Conservation (phyloP, 2,797 vertebrate species). For the Jordanella pulchra region DNA sequence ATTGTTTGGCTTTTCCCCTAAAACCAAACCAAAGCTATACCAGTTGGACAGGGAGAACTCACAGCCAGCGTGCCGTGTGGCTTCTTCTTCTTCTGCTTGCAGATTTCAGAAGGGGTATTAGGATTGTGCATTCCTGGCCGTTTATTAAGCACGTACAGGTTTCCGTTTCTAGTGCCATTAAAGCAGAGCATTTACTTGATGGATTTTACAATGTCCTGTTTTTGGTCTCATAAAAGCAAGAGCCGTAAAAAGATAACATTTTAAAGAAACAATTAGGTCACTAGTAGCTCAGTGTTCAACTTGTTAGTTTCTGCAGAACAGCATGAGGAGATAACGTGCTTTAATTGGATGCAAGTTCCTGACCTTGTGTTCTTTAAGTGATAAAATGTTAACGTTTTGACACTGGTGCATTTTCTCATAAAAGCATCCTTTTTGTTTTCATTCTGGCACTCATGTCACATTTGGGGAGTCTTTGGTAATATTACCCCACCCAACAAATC, state of each 20-base stretch:
- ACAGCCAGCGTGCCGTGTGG: slow-evolving; percentile 59
- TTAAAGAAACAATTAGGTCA: neutral
- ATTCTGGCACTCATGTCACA: neutral
- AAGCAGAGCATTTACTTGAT: slow-evolving; percentile 41
- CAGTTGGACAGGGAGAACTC: slow-evolving; percentile 55
- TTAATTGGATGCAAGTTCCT: neutral
- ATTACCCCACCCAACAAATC: slow-evolving; percentile 1
- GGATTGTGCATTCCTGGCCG: slow-evolving; percentile 60
- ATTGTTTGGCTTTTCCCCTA: slow-evolving; percentile 59
- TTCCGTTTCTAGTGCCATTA: slow-evolving; percentile 57
- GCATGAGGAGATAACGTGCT: neutral
- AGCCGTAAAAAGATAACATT: slow-evolving; percentile 25
- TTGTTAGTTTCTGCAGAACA: neutral
- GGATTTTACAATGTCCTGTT: slow-evolving; percentile 51
- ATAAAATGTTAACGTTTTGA: neutral
- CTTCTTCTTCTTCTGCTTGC: slow-evolving; percentile 64
- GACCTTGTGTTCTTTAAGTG: neutral
- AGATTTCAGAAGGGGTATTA: slow-evolving; percentile 45
- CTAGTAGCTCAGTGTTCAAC: neutral
- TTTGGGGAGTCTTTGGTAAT: neutral
- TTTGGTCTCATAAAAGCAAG: slow-evolving; percentile 46
- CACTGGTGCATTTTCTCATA: no score
- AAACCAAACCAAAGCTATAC: slow-evolving; percentile 47
- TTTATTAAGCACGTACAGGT: slow-evolving; percentile 64
- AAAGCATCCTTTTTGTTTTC: neutral